Percentiles rank a stretch among this genome's conserved stretches.
Evolutionary conservation across 30 jellyfish, hydroid and myxozoan species (phyloP).

Genomic region (Aurelia aurita): DNA sequence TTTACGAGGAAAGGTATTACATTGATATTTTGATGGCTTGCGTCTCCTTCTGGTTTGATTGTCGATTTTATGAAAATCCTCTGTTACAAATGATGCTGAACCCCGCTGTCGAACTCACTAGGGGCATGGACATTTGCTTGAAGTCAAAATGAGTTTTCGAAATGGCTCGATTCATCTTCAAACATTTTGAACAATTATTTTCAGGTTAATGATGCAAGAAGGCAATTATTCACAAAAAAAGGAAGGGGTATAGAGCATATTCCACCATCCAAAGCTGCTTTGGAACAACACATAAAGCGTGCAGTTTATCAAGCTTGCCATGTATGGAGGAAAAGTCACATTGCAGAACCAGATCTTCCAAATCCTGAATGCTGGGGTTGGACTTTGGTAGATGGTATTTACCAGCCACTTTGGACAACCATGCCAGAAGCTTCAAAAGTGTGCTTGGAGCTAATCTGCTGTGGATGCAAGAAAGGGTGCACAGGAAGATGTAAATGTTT

Average conservation of each 20-base stretch:
- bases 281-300: constrained; percentile 49
- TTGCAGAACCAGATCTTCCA: constrained; percentile 32
- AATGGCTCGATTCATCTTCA: constrained; percentile 2
- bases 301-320: constrained; percentile 42
- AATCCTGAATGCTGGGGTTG: constrained; percentile 59
- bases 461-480: constrained; percentile 35
- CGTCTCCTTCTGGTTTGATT: too few relatives aligned
- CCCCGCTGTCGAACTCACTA: too few relatives aligned
- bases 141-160: background rate
- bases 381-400: constrained; percentile 6
- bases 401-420: constrained; percentile 38
- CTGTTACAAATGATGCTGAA: too few relatives aligned
- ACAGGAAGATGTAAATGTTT: constrained; percentile 30
- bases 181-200: background rate
- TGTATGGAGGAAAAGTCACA: constrained; percentile 36
- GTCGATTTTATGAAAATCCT: too few relatives aligned
- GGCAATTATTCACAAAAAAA: constrained; percentile 38
- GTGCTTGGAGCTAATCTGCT: constrained; percentile 37
- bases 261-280: constrained; percentile 60
- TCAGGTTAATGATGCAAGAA: constrained; percentile 46
- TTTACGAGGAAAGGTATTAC: too few relatives aligned
- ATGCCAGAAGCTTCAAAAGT: constrained; percentile 47
- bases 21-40: too few relatives aligned
- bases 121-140: too few relatives aligned
- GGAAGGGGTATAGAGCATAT: constrained; percentile 39